Evolutionary conservation across 2,888 invertebrate species (phyloP).

Genomic region (Nymphalis urticae): DNA sequence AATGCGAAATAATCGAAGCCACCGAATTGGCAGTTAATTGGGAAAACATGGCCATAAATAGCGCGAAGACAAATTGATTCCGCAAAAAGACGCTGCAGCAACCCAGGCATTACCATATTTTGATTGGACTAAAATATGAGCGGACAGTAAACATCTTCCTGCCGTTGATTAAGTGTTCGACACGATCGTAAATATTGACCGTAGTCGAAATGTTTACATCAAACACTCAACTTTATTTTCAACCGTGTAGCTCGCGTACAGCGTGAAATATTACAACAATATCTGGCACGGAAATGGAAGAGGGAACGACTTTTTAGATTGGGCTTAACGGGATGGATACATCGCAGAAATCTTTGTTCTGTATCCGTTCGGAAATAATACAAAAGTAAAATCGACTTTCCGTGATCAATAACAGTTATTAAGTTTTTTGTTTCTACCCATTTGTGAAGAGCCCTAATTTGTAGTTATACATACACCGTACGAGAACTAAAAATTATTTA

Average conservation of each 20-base stretch:
- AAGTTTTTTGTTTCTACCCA: constrained; percentile 55
- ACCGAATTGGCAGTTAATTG: constrained; percentile 81
- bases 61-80: constrained; percentile 74
- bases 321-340: constrained; percentile 49
- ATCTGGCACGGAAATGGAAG: constrained; percentile 35
- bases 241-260: constrained; percentile 43
- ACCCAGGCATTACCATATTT: constrained; percentile 69
- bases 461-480: constrained; percentile 48
- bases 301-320: constrained; percentile 20
- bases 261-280: constrained; percentile 35
- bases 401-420: constrained; percentile 59
- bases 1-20: constrained; percentile 80
- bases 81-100: constrained; percentile 56
- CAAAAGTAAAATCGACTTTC: constrained; percentile 41
- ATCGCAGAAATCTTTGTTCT: constrained; percentile 53
- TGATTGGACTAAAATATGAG: constrained; percentile 73
- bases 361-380: constrained; percentile 66
- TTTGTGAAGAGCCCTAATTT: constrained; percentile 52
- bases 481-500: constrained; percentile 50
- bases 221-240: constrained; percentile 56
- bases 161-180: constrained; percentile 67
- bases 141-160: constrained; percentile 66
- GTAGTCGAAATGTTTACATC: constrained; percentile 56
- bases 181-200: constrained; percentile 60
- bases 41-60: constrained; percentile 76